Conservation (phyloP, 2,797 vertebrate genomes). For the Octomys mimax region DNA sequence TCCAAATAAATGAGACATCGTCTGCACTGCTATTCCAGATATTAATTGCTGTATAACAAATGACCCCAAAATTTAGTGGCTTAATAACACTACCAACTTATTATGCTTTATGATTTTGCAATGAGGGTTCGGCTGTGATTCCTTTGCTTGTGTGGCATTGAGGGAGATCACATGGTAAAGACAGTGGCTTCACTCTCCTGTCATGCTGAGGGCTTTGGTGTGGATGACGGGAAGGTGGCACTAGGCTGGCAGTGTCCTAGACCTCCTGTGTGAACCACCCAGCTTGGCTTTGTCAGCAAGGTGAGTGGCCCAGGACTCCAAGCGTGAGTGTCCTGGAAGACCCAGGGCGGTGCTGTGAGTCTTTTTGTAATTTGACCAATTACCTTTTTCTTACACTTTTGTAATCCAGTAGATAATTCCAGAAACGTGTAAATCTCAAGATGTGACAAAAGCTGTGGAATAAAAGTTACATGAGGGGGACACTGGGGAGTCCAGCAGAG, state of each 20-base stretch:
- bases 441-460: neutral
- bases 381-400: neutral
- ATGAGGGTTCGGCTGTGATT: neutral
- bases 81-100: neutral
- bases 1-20: neutral
- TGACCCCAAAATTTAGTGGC: neutral
- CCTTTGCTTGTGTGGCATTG: neutral
- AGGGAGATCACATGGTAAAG: neutral
- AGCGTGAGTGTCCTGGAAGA: neutral
- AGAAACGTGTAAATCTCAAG: neutral
- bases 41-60: neutral
- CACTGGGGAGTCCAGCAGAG: neutral
- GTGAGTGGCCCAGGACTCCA: neutral
- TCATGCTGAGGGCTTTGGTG: neutral
- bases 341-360: neutral
- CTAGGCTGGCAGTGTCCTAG: neutral
- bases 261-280: neutral
- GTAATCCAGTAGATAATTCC: neutral
- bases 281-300: neutral
- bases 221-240: neutral
- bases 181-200: neutral
- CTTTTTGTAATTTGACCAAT: neutral
- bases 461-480: neutral
- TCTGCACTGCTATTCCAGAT: neutral
- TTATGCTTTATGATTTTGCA: neutral